A percentile compares a stretch with the other conserved stretches of the same genome.
Evolutionary conservation across 92 coral and sea anemone species (phyloP).

Genomic region (Epizoanthus rinbou): DNA sequence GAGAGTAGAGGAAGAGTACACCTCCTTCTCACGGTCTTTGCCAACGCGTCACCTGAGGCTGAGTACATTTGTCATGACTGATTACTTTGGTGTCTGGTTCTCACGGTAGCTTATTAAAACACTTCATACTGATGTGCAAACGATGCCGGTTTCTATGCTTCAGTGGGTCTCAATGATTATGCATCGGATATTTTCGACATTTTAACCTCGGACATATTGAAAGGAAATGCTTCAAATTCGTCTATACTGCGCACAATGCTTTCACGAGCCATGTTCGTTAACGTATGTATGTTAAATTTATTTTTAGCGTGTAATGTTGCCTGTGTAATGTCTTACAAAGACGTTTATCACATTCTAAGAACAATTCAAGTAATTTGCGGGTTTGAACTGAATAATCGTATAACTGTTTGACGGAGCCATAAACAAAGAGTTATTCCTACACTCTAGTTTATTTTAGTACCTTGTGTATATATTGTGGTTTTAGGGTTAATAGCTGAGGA

Average conservation of each 20-base stretch:
- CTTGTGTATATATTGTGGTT: conserved; percentile 1
- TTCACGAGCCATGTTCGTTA: not conserved
- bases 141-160: not conserved
- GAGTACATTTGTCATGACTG: not conserved
- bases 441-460: conserved; percentile 5
- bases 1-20: not conserved
- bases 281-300: not conserved
- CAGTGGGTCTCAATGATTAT: not conserved
- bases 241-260: not conserved
- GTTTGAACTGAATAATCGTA: too few relatives aligned
- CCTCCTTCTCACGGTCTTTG: not conserved
- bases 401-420: not conserved
- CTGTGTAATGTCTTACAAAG: not conserved
- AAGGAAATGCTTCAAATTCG: conserved; percentile 2
- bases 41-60: not conserved
- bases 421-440: not conserved
- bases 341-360: not conserved
- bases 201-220: not conserved
- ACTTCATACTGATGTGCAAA: not conserved
- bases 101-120: not conserved
- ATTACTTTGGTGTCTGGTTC: conserved; percentile 5
- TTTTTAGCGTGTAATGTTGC: not conserved
- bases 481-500: conserved; percentile 2
- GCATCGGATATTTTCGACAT: conserved; percentile 4
- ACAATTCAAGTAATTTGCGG: not conserved